Percentiles rank a stretch among this genome's conserved stretches.
phyloP scores from a whole-genome alignment of 2,888 invertebrate species.

The Drosophila siamana region DNA sequence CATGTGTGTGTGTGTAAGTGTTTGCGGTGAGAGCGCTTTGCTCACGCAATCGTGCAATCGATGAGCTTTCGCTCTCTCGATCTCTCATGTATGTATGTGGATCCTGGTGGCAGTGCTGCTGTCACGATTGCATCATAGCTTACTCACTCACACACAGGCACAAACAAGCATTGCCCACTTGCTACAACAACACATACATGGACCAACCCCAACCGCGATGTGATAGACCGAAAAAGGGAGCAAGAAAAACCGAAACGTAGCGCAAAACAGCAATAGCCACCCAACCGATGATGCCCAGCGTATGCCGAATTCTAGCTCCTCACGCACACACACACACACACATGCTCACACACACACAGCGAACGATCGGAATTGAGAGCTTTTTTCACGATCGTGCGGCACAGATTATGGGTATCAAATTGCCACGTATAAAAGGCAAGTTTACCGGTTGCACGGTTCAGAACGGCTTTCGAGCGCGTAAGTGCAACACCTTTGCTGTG shows the following conservation, averaged over 20 bases:
- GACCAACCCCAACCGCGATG: constrained; percentile 23
- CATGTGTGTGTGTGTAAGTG: constrained; percentile 24
- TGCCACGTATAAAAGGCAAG: constrained; percentile 86
- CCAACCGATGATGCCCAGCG: constrained; percentile 26
- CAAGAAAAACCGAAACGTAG: constrained; percentile 68
- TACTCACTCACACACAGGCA: constrained; percentile 44
- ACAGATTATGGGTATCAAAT: constrained; percentile 85
- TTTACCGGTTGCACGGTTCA: constrained; percentile 91
- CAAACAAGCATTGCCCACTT: constrained; percentile 63
- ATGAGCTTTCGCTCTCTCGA: constrained; percentile 49
- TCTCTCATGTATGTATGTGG: constrained; percentile 4
- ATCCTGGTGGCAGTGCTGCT: constrained; percentile 52
- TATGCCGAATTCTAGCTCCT: constrained; percentile 36
- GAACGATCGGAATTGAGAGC: constrained; percentile 51
- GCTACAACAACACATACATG: constrained; percentile 43
- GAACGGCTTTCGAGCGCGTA: constrained; percentile 98
- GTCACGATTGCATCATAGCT: constrained; percentile 72
- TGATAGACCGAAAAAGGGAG: constrained; percentile 78
- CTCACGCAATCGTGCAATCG: constrained; percentile 53
- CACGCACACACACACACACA: constrained; percentile 52
- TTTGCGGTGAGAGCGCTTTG: constrained; percentile 23
- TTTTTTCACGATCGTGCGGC: constrained; percentile 66
- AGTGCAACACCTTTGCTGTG: constrained; percentile 88
- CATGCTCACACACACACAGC: constrained; percentile 37
- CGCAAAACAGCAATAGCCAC: constrained; percentile 32